phyloP scores from a whole-genome alignment of 2,797 vertebrate genomes.

The Eulemur albifrons region DNA sequence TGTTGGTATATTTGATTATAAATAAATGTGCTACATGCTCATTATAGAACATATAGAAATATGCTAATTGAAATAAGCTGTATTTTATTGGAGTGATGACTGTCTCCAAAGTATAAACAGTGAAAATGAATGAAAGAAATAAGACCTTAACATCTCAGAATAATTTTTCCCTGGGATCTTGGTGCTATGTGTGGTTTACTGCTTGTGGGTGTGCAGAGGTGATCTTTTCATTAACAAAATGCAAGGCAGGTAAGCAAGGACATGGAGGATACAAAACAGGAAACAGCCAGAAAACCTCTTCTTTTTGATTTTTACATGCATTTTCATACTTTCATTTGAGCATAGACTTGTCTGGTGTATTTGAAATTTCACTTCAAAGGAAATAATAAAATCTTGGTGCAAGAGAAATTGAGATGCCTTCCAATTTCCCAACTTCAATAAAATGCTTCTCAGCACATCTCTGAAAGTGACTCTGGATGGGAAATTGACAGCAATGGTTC shows the following conservation, averaged over 20 bases:
- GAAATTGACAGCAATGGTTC: constrained; percentile 68
- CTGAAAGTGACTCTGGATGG: constrained; percentile 63
- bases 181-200: not conserved
- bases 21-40: not conserved
- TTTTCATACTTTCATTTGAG: constrained; percentile 60
- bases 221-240: constrained; percentile 10
- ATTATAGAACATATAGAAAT: not conserved
- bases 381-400: constrained; percentile 71
- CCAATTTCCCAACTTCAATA: constrained; percentile 74
- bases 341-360: constrained; percentile 25
- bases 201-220: not conserved
- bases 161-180: not conserved
- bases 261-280: not conserved
- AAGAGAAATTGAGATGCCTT: constrained; percentile 76
- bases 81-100: not conserved
- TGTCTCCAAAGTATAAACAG: not conserved
- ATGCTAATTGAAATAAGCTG: not conserved
- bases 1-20: not conserved
- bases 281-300: not conserved
- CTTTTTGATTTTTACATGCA: constrained; percentile 58
- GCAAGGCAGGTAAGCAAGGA: not conserved
- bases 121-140: not conserved
- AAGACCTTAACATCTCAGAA: not conserved
- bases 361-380: constrained; percentile 77
- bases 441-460: constrained; percentile 44